These are phyloP conservation scores for Agrotis ipsilon DNA, from an alignment of 2,888 invertebrate species.

Conservation along the genomic window DNA sequence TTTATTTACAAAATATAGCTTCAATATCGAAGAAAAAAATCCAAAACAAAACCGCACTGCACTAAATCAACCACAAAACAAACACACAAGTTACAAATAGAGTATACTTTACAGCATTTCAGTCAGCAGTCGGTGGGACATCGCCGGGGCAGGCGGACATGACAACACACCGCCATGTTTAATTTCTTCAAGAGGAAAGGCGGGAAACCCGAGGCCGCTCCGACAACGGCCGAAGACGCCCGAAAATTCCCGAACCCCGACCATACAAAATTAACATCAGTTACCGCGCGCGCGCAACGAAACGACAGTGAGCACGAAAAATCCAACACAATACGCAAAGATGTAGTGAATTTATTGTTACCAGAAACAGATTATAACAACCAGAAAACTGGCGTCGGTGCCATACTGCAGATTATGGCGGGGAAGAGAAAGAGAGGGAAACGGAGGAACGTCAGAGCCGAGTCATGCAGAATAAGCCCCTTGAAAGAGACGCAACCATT, in stretches of 20 bases:
- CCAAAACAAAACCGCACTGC: slow-evolving; percentile 41
- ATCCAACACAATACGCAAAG: slow-evolving; percentile 79
- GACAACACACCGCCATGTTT: slow-evolving; percentile 82
- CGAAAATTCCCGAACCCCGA: slow-evolving; percentile 76
- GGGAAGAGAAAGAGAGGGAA: slow-evolving; percentile 82
- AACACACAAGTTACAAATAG: slow-evolving; percentile 7
- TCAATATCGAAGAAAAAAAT: slow-evolving; percentile 21
- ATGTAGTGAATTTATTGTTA: slow-evolving; percentile 87
- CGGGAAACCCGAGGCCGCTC: slow-evolving; percentile 82
- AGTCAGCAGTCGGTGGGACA: slow-evolving; percentile 73
- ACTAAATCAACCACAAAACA: slow-evolving; percentile 41
- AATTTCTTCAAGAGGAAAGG: slow-evolving; percentile 88
- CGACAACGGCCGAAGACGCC: slow-evolving; percentile 73
- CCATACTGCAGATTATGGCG: slow-evolving; percentile 87
- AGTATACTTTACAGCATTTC: slow-evolving; percentile 35
- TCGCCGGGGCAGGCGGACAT: slow-evolving; percentile 77
- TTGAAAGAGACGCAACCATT: slow-evolving; percentile 76
- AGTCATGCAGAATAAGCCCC: slow-evolving; percentile 80
- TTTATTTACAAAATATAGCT: slow-evolving; percentile 20
- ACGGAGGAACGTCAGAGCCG: slow-evolving; percentile 75
- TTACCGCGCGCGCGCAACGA: slow-evolving; percentile 79
- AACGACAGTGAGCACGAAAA: slow-evolving; percentile 71
- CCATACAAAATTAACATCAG: slow-evolving; percentile 73
- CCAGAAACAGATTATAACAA: slow-evolving; percentile 84
- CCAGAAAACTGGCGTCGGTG: slow-evolving; percentile 84